Conservation (phyloP, 37 sponge, comb jelly and placozoan species). For the Theonella swinhoei region DNA sequence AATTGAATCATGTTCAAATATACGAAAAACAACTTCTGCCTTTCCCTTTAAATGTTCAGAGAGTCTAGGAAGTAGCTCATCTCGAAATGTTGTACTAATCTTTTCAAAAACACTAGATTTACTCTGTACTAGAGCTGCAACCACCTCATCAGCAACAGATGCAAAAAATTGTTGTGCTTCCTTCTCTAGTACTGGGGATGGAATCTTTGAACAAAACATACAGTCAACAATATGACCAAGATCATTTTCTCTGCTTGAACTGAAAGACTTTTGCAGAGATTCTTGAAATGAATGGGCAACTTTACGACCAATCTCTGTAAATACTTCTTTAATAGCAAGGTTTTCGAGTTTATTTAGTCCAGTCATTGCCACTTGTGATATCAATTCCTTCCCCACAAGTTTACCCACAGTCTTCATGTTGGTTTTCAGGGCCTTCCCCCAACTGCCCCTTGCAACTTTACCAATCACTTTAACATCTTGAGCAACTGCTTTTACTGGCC, state of each 20-base stretch:
- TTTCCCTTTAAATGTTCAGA: slow-evolving; percentile 10
- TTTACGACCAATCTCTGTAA: not conserved
- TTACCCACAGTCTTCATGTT: slow-evolving; percentile 11
- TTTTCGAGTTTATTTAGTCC: not conserved
- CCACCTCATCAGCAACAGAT: not conserved
- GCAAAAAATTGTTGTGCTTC: not conserved
- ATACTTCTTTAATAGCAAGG: slow-evolving; percentile 6
- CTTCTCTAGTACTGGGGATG: not conserved
- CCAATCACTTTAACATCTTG: not conserved
- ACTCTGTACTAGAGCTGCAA: too few relatives aligned
- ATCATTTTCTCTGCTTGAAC: not conserved
- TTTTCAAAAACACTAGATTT: not conserved
- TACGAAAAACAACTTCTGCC: not conserved
- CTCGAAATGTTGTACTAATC: not conserved
- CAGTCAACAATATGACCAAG: not conserved
- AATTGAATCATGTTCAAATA: not conserved
- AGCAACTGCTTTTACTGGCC: not conserved
- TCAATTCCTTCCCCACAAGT: slow-evolving; percentile 11
- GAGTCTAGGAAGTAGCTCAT: not conserved
- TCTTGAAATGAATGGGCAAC: not conserved
- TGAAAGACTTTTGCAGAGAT: not conserved
- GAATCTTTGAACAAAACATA: not conserved
- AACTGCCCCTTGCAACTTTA: not conserved
- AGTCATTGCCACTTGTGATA: slow-evolving; percentile 6
- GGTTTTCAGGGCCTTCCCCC: not conserved